Evolutionary conservation across 2,888 invertebrate species (phyloP), one percentile per base, ranked within the genome.

Genomic region (Onchidella celtica): DNA sequence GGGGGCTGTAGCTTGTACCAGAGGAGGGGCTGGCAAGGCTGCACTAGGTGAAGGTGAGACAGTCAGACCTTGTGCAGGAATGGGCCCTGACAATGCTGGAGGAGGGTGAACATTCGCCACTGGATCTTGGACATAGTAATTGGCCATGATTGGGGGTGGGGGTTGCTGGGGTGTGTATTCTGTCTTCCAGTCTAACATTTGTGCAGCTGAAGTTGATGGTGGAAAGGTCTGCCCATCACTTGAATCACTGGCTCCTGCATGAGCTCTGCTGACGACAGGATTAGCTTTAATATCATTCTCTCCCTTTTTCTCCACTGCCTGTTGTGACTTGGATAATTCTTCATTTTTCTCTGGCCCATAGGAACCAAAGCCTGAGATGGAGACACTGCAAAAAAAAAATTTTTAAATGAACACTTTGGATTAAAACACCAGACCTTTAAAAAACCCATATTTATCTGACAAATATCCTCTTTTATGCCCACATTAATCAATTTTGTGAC

Each of bases 321-420:
- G 27, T 17, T n/a, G 38, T 9, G n/a, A 27, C 9, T 61, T 21
- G 24, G 4, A 3, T 6, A 57, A 29, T 32, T 32, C 27, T 4
- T 66, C 66, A 32, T 32, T n/a, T 17, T 76, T 76, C 17, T 21
- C 55, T 63, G 47, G 76, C 21, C 76, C 66, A 55, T 47, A 76
- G 14, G 29, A 66, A 2, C 76, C 76, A 29, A 76, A 65, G 36
- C 65, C 76, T 24, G 38, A n/a, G 38, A 34, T 34, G 4, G 32
- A 36, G 11, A 14, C 9, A n/a, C 74, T 74, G 17, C 3, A 74
- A 63, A 9, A 63, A 66, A 9, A 66, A 17, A 66, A 66, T n/a
- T 61, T 17, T 9, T 61, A n/a, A n/a, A n/a, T n/a, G n/a, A n/a
- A n/a, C n/a, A n/a, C n/a, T n/a, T n/a, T n/a, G n/a, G n/a, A n/a